phyloP scores from a whole-genome alignment of 2,113 vertebrate species.

The Cebus imitator region DNA sequence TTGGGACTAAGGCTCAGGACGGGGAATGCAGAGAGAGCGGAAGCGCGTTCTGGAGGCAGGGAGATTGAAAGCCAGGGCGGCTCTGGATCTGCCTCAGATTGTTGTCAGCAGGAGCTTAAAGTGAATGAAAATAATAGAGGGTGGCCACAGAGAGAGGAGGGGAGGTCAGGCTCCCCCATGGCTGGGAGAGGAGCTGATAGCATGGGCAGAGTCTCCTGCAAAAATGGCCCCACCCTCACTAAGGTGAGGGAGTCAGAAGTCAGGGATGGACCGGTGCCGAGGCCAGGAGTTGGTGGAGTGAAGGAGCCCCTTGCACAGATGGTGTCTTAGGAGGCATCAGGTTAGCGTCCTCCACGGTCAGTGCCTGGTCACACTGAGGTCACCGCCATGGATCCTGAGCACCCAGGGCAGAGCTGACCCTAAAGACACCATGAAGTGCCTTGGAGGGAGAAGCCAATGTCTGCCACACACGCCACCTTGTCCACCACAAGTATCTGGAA shows the following conservation, averaged over 20 bases:
- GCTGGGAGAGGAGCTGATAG: neutral
- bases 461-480: rapidly evolving
- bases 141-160: neutral
- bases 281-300: neutral
- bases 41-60: rapidly evolving
- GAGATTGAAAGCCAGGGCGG: neutral
- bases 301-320: neutral
- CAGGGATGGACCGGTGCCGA: rapidly evolving
- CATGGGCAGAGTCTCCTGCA: too few relatives aligned
- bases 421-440: rapidly evolving
- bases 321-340: neutral
- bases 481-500: neutral
- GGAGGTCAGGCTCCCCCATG: neutral
- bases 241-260: too few relatives aligned
- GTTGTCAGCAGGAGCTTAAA: neutral
- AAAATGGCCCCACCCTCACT: neutral
- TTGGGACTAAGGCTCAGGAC: neutral
- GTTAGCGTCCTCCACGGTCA: rapidly evolving
- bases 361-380: rapidly evolving
- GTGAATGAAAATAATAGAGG: neutral
- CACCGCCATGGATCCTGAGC: neutral
- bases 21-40: rapidly evolving
- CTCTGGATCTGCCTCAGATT: rapidly evolving
- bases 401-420: too few relatives aligned
- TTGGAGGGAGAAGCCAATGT: neutral